A percentile compares a stretch with the other conserved stretches of the same genome.
phyloP scores from a whole-genome alignment of 2,797 vertebrate species.

The Nasua narica region DNA sequence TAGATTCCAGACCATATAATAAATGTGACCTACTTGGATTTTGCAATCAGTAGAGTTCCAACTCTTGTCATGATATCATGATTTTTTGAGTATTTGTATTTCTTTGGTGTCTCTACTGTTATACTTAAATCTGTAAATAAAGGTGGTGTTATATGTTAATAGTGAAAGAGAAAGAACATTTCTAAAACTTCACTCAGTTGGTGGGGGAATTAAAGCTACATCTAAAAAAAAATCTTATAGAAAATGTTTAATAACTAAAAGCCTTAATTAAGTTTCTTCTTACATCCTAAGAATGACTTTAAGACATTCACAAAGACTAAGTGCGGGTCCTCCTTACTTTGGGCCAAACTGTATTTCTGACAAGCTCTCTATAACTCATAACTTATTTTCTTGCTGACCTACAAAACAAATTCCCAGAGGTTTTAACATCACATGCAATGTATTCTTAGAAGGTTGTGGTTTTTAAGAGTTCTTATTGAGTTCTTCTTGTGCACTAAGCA shows the following conservation, averaged over 20 bases:
- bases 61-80: background rate
- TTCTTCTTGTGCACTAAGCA: background rate
- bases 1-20: background rate
- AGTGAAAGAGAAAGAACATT: background rate
- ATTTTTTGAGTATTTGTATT: background rate
- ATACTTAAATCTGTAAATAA: background rate
- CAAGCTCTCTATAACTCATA: background rate
- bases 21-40: background rate
- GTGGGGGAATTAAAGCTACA: background rate
- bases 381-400: slow-evolving; percentile 2
- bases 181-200: background rate
- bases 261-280: background rate
- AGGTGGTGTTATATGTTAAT: background rate
- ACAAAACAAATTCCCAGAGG: slow-evolving; percentile 14
- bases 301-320: background rate
- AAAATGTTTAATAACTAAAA: slow-evolving; percentile 9
- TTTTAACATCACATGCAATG: background rate
- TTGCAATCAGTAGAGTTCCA: background rate
- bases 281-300: background rate
- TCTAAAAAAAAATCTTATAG: background rate
- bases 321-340: background rate
- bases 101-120: background rate
- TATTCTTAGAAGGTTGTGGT: slow-evolving; percentile 24
- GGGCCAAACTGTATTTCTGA: background rate
- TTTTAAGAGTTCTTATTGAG: background rate